Base-by-base conservation (phyloP, 2,113 vertebrate species). In the Microcebus lehilahytsara region DNA sequence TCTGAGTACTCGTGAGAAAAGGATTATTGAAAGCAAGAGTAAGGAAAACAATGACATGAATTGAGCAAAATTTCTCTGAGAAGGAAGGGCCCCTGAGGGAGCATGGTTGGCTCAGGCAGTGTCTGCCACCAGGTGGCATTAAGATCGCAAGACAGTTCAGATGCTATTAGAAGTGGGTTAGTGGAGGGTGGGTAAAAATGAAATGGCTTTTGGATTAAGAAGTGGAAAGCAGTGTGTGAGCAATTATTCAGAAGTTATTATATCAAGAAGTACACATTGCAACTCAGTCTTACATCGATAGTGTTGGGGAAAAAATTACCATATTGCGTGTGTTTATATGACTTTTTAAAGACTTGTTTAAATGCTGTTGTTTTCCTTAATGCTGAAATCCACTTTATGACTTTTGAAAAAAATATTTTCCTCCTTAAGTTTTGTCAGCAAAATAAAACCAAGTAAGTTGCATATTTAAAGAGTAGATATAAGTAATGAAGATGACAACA, bases 81-180 rank as follows among this genome's bases (percentile, higher is more conserved):
- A 42, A 51, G 14, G 19, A 75, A 49, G 27, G 14, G 17, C 60
- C 9, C 4, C 25, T 32, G 9, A 8, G 34, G 23, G 46, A 56
- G 32, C 49, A 19, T 19, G 3, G 2, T 60, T 92, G 74, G 71
- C 20, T 92, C 40, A 90, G 14, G 46, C 4, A 84, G 11, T 78
- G 69, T 34, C 71, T 84, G 37, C 85, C 97, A 97, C 85, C 60
- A 96, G 95, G 51, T 85, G 71, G 91, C 81, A 67, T 58, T 74
- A 72, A 91, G 71, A 97, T 85, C 81, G 53, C 58, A 89, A 88
- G 85, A 93, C 95, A 95, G 85, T 83, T 96, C 78, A n/a, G 89
- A 46, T 94, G 51, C 34, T 80, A 2, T 51, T 51, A 34, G 12
- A 66, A n/a, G 16, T 49, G 78, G 4, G 16, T 67, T 91, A 67